phyloP scores from a whole-genome alignment of 2,113 vertebrate species.

The Nesogale talazaci region DNA sequence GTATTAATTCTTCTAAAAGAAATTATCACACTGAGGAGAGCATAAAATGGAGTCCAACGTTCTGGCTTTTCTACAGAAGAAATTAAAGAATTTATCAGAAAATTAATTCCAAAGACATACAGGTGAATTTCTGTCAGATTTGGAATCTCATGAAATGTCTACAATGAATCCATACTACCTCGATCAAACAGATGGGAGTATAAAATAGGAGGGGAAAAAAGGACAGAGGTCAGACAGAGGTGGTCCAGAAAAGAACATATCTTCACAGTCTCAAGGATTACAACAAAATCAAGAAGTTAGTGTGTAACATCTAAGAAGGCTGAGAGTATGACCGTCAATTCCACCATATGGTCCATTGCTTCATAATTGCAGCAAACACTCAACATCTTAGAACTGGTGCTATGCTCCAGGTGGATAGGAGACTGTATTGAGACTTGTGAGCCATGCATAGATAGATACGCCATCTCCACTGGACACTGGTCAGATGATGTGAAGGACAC shows the following conservation, averaged over 20 bases:
- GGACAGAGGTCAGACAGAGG: constrained; percentile 95
- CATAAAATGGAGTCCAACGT: constrained; percentile 82
- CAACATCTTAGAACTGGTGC: constrained; percentile 98
- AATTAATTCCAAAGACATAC: constrained; percentile 91
- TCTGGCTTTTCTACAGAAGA: constrained; percentile 99
- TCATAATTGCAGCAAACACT: constrained; percentile 89
- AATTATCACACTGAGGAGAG: no score
- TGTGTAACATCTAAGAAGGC: constrained; percentile 99
- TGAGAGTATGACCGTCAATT: constrained; percentile 98
- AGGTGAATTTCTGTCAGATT: constrained; percentile 93
- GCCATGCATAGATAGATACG: constrained; percentile 94
- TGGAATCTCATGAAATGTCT: constrained; percentile 98
- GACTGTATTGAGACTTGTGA: constrained; percentile 97
- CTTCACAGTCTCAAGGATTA: constrained; percentile 98
- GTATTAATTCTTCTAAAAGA: no score
- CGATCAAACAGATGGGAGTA: constrained; percentile 96
- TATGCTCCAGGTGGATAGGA: constrained; percentile 97
- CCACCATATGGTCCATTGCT: constrained; percentile 90
- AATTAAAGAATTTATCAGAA: constrained; percentile 91
- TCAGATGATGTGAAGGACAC: constrained; percentile 96
- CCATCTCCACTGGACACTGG: constrained; percentile 95
- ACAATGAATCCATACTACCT: constrained; percentile 99
- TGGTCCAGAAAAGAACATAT: constrained; percentile 97
- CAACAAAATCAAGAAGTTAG: constrained; percentile 96
- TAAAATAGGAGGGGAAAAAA: constrained; percentile 96